Evolutionary conservation across 1,140 invertebrate genomes (phyloP).

Genomic region (Habropoda laboriosa): DNA sequence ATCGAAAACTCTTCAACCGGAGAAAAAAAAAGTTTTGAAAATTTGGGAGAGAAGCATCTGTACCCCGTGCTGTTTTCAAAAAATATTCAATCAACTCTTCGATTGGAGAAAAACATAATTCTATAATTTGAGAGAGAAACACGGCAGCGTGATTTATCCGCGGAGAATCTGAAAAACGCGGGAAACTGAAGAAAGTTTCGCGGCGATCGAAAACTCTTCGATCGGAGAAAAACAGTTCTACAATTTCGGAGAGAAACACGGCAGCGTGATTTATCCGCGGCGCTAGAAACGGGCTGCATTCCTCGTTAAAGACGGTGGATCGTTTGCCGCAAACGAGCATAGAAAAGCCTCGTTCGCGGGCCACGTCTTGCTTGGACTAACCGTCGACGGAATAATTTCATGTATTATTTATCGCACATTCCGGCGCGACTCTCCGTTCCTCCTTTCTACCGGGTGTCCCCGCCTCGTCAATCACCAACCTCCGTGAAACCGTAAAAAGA

Average conservation of each 20-base stretch:
- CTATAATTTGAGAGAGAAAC: too few relatives aligned
- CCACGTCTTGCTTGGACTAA: conserved; percentile 32
- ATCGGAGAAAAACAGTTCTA: too few relatives aligned
- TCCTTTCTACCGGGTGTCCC: conserved; percentile 37
- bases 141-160: background rate
- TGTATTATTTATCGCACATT: conserved; percentile 71
- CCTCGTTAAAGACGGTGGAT: conserved; percentile 39
- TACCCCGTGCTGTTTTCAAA: too few relatives aligned
- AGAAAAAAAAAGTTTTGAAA: too few relatives aligned
- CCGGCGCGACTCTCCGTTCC: conserved; percentile 46
- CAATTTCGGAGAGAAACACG: background rate
- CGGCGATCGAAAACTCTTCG: too few relatives aligned
- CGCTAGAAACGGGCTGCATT: background rate
- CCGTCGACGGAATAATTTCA: conserved; percentile 65
- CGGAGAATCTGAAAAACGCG: background rate
- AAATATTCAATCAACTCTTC: too few relatives aligned
- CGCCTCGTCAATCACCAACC: too few relatives aligned
- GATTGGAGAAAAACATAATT: too few relatives aligned
- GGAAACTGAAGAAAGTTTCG: background rate
- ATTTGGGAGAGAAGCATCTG: too few relatives aligned
- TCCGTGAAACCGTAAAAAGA: background rate
- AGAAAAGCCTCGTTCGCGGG: conserved; percentile 37
- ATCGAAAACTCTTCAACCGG: too few relatives aligned
- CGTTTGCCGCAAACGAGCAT: conserved; percentile 29
- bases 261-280: background rate